These are phyloP conservation scores for Ptychochromis oligacanthus DNA, from an alignment of 2,113 vertebrate species.

Conservation along the genomic window DNA sequence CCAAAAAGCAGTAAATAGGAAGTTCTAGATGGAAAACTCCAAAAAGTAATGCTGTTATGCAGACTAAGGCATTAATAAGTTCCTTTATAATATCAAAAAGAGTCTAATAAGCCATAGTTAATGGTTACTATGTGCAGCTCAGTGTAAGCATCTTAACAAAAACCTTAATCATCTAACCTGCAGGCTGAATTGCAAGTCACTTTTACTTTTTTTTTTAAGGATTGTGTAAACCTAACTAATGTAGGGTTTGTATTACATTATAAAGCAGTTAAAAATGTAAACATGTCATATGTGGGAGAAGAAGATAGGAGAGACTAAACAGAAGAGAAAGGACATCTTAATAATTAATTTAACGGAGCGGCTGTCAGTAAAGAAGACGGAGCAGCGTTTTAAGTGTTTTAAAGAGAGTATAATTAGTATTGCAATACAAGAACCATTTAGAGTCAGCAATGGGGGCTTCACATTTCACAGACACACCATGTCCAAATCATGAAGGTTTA, in stretches of 20 bases:
- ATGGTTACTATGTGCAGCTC: neutral
- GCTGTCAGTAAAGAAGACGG: neutral
- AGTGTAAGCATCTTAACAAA: neutral
- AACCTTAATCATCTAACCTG: neutral
- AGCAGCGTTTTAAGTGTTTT: neutral
- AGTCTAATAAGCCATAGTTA: neutral
- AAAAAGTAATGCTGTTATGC: neutral
- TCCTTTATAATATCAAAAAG: neutral
- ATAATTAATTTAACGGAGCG: neutral
- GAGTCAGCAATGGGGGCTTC: neutral
- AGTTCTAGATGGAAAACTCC: neutral
- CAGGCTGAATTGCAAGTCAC: accelerated
- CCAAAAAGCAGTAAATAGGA: neutral
- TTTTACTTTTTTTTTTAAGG: neutral
- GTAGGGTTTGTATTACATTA: neutral
- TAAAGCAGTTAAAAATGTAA: neutral
- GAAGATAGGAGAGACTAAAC: neutral
- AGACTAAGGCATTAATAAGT: neutral
- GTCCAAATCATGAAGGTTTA: neutral
- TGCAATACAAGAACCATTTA: neutral
- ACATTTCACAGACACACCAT: neutral
- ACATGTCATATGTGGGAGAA: neutral
- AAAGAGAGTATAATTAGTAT: neutral
- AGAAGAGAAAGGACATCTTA: neutral
- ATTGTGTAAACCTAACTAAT: neutral